Conservation (phyloP, 1,140 invertebrate species). For the Procambarus virginalis region DNA sequence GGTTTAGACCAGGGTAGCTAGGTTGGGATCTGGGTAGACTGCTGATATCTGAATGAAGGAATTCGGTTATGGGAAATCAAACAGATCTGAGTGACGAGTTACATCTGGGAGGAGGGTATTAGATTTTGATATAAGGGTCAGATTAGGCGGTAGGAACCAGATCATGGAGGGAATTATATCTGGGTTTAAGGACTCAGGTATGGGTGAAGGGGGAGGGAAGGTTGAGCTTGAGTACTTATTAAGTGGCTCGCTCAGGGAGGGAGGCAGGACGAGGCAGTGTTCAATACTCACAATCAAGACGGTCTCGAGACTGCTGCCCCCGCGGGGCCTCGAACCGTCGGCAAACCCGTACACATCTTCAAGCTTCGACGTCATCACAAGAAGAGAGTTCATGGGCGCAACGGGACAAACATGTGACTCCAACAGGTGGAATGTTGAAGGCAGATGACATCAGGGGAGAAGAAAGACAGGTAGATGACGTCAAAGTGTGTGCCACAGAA, state of each 20-base stretch:
- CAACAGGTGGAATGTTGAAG: not conserved
- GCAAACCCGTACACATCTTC: slow-evolving; percentile 60
- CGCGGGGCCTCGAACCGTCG: slow-evolving; percentile 45
- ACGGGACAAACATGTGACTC: not conserved
- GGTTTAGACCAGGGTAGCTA: no score
- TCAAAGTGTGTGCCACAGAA: not conserved
- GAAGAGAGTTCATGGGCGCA: not conserved
- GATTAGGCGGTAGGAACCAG: no score
- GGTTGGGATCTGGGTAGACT: no score
- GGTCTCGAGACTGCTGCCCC: slow-evolving; percentile 48
- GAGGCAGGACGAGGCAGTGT: not conserved
- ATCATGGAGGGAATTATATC: no score
- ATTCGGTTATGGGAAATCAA: no score
- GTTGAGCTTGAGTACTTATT: no score
- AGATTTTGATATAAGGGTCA: no score
- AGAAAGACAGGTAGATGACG: not conserved
- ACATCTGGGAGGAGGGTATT: no score
- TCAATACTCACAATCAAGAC: slow-evolving; percentile 63
- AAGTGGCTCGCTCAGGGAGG: not conserved
- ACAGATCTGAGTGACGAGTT: no score
- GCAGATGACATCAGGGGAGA: not conserved
- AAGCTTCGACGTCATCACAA: slow-evolving; percentile 24
- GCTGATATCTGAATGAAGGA: no score
- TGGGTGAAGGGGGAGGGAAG: no score
- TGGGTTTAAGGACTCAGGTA: no score